Conservation (phyloP, 2,888 invertebrate genomes). For the Allophyes oxyacanthae region DNA sequence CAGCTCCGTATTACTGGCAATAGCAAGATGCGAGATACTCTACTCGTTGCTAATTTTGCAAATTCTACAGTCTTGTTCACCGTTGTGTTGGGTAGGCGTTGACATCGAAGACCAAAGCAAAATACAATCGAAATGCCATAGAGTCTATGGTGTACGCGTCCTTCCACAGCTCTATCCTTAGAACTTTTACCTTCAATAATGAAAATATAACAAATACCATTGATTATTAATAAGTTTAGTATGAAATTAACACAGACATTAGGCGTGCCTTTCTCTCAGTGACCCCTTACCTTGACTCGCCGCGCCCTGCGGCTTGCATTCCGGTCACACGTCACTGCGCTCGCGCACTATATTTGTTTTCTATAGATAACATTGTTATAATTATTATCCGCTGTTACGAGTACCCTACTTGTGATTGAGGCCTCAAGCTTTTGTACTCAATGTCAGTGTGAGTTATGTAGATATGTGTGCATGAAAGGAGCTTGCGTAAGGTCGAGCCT, state of each 20-base stretch:
- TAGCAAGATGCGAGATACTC: too few relatives aligned
- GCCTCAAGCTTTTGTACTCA: conserved; percentile 26
- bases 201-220: conserved; percentile 7
- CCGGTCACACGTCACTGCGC: conserved; percentile 78
- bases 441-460: background rate
- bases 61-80: too few relatives aligned
- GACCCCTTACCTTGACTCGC: conserved; percentile 87
- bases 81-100: too few relatives aligned
- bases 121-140: too few relatives aligned
- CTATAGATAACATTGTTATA: conserved; percentile 63
- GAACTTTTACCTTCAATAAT: background rate
- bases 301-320: conserved; percentile 82
- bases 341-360: conserved; percentile 59
- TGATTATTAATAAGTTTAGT: conserved; percentile 55
- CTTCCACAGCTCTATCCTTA: background rate
- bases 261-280: conserved; percentile 82
- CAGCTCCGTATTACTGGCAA: too few relatives aligned
- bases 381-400: conserved; percentile 56
- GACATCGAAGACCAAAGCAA: too few relatives aligned
- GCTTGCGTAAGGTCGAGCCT: background rate
- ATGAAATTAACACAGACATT: conserved; percentile 79
- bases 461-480: conserved; percentile 12
- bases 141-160: too few relatives aligned
- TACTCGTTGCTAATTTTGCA: too few relatives aligned
- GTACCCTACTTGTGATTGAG: conserved; percentile 44